Percentiles rank a stretch among this genome's conserved stretches.
Evolutionary conservation across 2,113 vertebrate species (phyloP).

Genomic region (Rhodinocichla rosea): DNA sequence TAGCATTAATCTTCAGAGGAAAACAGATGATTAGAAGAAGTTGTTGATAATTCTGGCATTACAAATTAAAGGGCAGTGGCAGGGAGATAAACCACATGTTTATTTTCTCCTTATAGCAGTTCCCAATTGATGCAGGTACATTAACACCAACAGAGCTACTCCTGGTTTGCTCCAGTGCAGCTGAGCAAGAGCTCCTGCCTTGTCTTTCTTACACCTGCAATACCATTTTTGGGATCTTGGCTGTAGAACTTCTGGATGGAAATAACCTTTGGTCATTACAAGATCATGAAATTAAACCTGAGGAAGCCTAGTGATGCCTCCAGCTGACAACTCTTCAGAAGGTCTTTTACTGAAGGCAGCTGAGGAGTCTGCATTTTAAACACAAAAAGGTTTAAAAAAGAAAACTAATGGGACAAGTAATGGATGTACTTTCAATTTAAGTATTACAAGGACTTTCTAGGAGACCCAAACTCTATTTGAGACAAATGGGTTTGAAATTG

Average conservation of each 20-base stretch:
- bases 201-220: neutral
- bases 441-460: neutral
- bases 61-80: neutral
- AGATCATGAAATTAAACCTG: neutral
- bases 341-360: neutral
- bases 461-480: neutral
- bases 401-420: neutral
- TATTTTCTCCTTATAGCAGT: neutral
- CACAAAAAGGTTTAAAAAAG: neutral
- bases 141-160: neutral
- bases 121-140: neutral
- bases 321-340: neutral
- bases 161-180: neutral
- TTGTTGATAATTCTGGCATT: neutral
- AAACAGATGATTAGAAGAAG: neutral
- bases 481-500: neutral
- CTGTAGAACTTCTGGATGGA: neutral
- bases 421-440: neutral
- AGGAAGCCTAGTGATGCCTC: neutral
- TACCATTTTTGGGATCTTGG: neutral
- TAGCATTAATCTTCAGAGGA: neutral
- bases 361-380: neutral
- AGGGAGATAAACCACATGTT: neutral
- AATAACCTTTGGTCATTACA: neutral
- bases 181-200: neutral